These are phyloP conservation scores for Danio tinwini DNA, from an alignment of 2,797 vertebrate genomes.

Conservation along the genomic window DNA sequence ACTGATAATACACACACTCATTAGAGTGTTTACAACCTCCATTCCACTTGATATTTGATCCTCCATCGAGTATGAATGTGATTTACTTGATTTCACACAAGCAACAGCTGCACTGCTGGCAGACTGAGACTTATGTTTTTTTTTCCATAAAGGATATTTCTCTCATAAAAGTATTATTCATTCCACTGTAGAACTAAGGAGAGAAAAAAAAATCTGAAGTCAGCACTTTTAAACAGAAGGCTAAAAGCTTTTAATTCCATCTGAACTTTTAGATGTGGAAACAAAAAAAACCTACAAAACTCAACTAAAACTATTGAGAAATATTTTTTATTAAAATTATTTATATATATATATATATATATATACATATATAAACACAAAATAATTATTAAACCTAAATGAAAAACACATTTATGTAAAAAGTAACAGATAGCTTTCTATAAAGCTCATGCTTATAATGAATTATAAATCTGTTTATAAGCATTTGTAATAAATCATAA, in stretches of 20 bases:
- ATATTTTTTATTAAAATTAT: too few species aligned
- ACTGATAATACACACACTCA: conserved; percentile 26
- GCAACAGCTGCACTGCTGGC: conserved; percentile 15
- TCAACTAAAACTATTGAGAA: too few species aligned
- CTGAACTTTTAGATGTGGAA: neutral
- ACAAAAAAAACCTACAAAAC: too few species aligned
- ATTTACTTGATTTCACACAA: conserved; percentile 38
- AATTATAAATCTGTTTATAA: too few species aligned
- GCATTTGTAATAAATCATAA: too few species aligned
- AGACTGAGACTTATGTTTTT: conserved; percentile 10
- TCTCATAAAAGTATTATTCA: conserved; percentile 20
- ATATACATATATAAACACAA: too few species aligned
- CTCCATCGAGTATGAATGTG: conserved; percentile 16
- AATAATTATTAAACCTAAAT: too few species aligned
- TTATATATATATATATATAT: too few species aligned
- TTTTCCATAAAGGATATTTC: neutral
- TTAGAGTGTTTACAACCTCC: conserved; percentile 36
- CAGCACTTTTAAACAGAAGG: conserved; percentile 46
- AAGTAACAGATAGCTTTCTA: too few species aligned
- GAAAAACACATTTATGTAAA: too few species aligned
- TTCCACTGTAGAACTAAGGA: conserved; percentile 2
- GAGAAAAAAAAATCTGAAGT: conserved; percentile 26
- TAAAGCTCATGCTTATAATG: too few species aligned
- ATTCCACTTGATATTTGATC: conserved; percentile 26
- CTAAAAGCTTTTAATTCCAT: conserved; percentile 15